A percentile compares a stretch with the other conserved stretches of the same genome.
phyloP scores from a whole-genome alignment of 2,113 vertebrate genomes.

The Prionailurus viverrinus region DNA sequence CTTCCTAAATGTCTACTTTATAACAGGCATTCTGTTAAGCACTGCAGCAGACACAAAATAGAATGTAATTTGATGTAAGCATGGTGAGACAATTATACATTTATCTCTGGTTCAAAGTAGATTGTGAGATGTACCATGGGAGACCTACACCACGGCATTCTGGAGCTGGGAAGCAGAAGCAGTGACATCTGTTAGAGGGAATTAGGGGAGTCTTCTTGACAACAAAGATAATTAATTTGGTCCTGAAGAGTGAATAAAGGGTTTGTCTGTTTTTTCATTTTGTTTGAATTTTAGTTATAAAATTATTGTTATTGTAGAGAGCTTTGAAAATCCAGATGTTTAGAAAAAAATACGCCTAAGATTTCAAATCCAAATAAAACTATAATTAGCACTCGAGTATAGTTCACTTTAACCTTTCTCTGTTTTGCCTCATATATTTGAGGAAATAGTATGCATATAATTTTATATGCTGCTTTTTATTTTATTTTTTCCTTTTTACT shows the following conservation, averaged over 20 bases:
- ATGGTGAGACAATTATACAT: neutral
- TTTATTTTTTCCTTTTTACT: no score
- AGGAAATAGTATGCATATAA: neutral
- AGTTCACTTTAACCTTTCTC: neutral
- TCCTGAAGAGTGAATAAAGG: neutral
- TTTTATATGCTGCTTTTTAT: neutral
- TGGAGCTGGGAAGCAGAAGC: neutral
- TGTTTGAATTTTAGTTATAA: slow-evolving; percentile 34
- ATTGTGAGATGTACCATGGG: neutral
- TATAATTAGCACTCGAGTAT: neutral
- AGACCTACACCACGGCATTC: neutral
- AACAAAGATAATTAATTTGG: neutral
- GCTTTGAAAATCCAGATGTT: neutral
- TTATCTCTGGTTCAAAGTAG: neutral
- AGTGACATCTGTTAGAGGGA: neutral
- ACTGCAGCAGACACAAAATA: neutral
- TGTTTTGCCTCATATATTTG: neutral
- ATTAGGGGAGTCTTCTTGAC: neutral
- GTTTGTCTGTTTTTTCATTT: neutral
- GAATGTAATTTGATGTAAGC: neutral
- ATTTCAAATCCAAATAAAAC: neutral
- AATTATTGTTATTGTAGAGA: neutral
- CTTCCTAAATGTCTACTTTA: neutral
- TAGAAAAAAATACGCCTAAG: neutral
- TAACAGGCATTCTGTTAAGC: neutral